These are phyloP conservation scores for Sylvia borin DNA, from an alignment of 2,797 vertebrate species.

Conservation along the genomic window DNA sequence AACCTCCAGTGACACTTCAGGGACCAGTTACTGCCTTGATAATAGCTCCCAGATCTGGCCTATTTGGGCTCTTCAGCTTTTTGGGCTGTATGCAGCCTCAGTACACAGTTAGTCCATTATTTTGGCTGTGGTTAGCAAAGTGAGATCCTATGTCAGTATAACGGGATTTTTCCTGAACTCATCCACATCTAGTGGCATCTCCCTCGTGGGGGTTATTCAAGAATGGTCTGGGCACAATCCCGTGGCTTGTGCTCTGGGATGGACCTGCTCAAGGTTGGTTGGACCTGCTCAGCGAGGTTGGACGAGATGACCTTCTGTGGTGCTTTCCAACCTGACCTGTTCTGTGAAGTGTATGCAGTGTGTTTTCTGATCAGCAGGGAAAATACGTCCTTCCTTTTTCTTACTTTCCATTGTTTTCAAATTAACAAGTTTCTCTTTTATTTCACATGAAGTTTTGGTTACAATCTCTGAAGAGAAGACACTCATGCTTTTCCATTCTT, in stretches of 20 bases:
- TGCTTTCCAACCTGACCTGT: not conserved
- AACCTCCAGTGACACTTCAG: not conserved
- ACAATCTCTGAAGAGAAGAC: not conserved
- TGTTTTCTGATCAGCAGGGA: not conserved
- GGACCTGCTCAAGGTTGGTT: not conserved
- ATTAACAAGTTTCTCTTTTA: not conserved
- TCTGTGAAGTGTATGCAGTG: not conserved
- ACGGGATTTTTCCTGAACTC: not conserved
- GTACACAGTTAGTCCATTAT: accelerated
- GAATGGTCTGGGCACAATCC: not conserved
- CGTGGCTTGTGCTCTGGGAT: not conserved
- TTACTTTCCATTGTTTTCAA: not conserved
- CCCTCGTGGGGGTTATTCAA: not conserved
- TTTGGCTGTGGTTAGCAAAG: not conserved
- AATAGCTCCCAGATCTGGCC: not conserved
- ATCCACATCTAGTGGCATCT: not conserved
- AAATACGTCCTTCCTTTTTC: not conserved
- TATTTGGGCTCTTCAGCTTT: not conserved
- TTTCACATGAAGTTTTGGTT: not conserved
- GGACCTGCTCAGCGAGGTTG: not conserved
- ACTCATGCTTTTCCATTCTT: not conserved
- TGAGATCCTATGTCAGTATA: not conserved
- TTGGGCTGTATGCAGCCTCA: not conserved
- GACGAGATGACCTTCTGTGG: not conserved
- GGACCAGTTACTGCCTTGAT: not conserved